phyloP scores from a whole-genome alignment of 2,113 vertebrate species.

The Plestiodon gilberti region DNA sequence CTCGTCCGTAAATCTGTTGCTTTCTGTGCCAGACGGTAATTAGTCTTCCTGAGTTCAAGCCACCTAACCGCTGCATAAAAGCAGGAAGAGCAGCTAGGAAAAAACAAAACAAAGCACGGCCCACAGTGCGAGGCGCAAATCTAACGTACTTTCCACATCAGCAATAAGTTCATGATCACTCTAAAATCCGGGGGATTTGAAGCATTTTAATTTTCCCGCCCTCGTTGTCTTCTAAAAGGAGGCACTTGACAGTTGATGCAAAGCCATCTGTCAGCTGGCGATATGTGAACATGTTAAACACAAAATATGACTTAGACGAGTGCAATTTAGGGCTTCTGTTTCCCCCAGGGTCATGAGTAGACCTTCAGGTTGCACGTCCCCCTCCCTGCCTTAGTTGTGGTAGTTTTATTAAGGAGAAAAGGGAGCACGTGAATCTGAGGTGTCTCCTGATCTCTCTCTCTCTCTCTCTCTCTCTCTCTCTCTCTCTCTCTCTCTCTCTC shows the following conservation, averaged over 20 bases:
- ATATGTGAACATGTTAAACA: fast-evolving
- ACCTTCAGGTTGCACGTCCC: background rate
- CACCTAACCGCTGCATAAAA: slow-evolving; percentile 63
- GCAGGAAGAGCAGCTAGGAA: slow-evolving; percentile 49
- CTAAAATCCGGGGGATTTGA: background rate
- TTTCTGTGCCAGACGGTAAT: slow-evolving; percentile 68
- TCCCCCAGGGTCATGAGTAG: background rate
- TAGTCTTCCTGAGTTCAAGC: slow-evolving; percentile 64
- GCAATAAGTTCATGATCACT: background rate
- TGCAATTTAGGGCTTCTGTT: too few relatives aligned
- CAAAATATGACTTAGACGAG: fast-evolving
- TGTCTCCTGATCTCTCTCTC: background rate
- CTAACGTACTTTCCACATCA: background rate
- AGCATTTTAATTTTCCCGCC: background rate
- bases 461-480: background rate
- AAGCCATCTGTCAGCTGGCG: background rate
- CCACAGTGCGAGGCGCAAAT: slow-evolving; percentile 8
- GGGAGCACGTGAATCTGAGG: background rate
- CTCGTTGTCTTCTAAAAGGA: background rate
- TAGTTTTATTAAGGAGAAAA: background rate
- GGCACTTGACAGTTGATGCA: background rate
- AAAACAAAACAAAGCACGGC: slow-evolving; percentile 50
- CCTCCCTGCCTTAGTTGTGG: background rate
- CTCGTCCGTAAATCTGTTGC: slow-evolving; percentile 63
- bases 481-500: background rate